Percentiles rank a stretch among this genome's conserved stretches.
phyloP scores from a whole-genome alignment of 2,113 vertebrate species.

The Tapirus terrestris region DNA sequence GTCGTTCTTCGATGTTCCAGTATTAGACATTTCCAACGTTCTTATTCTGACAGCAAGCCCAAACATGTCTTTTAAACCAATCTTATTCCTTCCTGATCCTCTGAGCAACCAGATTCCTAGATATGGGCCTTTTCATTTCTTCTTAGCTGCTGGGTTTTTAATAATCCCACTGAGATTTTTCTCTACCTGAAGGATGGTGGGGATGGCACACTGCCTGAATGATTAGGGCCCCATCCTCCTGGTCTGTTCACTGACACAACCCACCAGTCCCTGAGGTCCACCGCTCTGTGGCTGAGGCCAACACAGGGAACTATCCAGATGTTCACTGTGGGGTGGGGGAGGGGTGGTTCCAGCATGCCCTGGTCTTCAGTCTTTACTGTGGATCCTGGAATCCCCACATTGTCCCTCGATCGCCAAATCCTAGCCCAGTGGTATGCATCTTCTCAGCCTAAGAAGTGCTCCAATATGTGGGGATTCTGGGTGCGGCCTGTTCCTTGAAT shows the following conservation, averaged over 20 bases:
- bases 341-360: neutral
- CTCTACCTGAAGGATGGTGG: neutral
- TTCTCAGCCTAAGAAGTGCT: neutral
- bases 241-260: neutral
- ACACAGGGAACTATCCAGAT: neutral
- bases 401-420: neutral
- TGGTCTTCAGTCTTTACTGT: neutral
- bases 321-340: neutral
- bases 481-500: neutral
- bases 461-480: too few relatives aligned
- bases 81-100: too few relatives aligned
- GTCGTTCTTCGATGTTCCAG: too few relatives aligned
- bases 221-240: too few relatives aligned
- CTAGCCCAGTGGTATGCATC: accelerated
- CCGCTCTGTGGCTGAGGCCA: neutral
- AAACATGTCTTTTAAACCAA: too few relatives aligned
- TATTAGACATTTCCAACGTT: too few relatives aligned
- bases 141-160: neutral
- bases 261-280: neutral
- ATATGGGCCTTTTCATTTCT: too few relatives aligned
- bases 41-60: too few relatives aligned
- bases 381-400: neutral
- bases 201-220: neutral
- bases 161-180: neutral
- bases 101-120: too few relatives aligned